phyloP scores from a whole-genome alignment of 2,888 invertebrate genomes.

The Diarsia mendica region DNA sequence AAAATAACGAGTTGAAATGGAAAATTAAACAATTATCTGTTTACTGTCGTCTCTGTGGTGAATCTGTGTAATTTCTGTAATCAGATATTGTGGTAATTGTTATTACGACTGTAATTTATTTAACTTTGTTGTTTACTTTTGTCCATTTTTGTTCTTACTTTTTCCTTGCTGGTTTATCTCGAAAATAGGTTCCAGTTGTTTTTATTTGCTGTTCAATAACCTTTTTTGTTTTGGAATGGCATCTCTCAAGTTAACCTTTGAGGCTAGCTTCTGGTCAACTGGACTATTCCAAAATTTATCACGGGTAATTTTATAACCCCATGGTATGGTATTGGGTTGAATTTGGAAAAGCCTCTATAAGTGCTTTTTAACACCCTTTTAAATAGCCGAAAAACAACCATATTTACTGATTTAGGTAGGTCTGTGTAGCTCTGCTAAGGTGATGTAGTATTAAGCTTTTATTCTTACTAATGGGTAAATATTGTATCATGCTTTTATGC shows the following conservation, averaged over 20 bases:
- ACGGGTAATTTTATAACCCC: too few relatives aligned
- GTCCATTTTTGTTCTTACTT: slow-evolving; percentile 21
- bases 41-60: slow-evolving; percentile 48
- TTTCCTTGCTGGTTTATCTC: neutral
- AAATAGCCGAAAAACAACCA: neutral
- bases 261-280: too few relatives aligned
- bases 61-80: slow-evolving; percentile 62
- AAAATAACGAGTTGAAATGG: slow-evolving; percentile 44
- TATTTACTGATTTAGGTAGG: neutral
- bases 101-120: slow-evolving; percentile 50
- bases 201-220: neutral
- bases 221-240: too few relatives aligned
- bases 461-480: too few relatives aligned
- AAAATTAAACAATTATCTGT: slow-evolving; percentile 67
- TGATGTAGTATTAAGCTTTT: neutral
- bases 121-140: slow-evolving; percentile 37
- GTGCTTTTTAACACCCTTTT: neutral
- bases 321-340: neutral
- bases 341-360: neutral
- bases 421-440: neutral
- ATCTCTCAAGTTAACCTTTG: too few relatives aligned
- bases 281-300: neutral
- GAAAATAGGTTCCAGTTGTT: neutral
- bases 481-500: too few relatives aligned
- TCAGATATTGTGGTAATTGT: slow-evolving; percentile 52